These are phyloP conservation scores for Dorcus parallelipipedus DNA, from an alignment of 2,888 invertebrate genomes.

Conservation along the genomic window DNA sequence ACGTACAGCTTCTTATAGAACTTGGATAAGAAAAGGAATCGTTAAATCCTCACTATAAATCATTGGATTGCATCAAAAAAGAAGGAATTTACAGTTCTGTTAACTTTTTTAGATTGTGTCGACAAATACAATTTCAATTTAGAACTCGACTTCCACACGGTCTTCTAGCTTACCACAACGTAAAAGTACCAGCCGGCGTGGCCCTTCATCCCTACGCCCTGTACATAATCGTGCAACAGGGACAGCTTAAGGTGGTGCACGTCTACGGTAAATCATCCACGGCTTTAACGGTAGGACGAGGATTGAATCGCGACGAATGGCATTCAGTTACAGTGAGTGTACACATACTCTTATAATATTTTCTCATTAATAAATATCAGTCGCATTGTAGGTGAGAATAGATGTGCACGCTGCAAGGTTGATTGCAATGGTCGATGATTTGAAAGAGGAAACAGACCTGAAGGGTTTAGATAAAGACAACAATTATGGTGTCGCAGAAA, in stretches of 20 bases:
- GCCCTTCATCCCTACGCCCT: constrained; percentile 84
- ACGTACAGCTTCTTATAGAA: too few species aligned
- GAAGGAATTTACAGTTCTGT: too few species aligned
- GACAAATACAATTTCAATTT: constrained; percentile 86
- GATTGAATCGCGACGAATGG: constrained; percentile 86
- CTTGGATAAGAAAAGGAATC: too few species aligned
- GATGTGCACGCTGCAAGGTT: constrained; percentile 83
- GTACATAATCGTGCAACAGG: constrained; percentile 89
- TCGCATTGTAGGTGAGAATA: constrained; percentile 60
- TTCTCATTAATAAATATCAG: constrained; percentile 1
- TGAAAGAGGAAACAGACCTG: constrained; percentile 76
- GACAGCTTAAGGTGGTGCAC: constrained; percentile 87
- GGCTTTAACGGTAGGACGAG: constrained; percentile 80
- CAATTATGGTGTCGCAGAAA: constrained; percentile 83
- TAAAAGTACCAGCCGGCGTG: constrained; percentile 76
- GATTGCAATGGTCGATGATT: constrained; percentile 81
- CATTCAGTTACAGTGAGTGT: constrained; percentile 73
- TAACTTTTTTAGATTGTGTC: constrained; percentile 62
- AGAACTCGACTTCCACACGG: constrained; percentile 86
- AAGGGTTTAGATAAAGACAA: constrained; percentile 80
- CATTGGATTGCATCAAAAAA: not conserved
- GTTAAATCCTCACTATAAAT: not conserved
- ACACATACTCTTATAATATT: not conserved
- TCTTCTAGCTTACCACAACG: constrained; percentile 84
- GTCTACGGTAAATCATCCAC: constrained; percentile 87